Percentiles rank a stretch among this genome's conserved stretches.
Conservation (phyloP, 2,113 vertebrate genomes). For the Hipposideros armiger region DNA sequence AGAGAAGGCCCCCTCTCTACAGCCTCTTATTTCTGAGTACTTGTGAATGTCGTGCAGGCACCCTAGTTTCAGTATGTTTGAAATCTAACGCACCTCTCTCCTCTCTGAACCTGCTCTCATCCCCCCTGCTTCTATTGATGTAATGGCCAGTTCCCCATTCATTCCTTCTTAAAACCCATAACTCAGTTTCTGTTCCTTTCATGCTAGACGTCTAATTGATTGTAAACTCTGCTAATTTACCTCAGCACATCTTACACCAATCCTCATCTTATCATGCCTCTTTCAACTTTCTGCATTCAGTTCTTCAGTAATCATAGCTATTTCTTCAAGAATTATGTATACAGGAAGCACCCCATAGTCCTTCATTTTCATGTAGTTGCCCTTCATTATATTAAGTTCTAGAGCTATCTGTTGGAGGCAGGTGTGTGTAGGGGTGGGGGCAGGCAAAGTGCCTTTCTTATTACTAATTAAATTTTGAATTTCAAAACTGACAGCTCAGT, state of each 20-base stretch:
- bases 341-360: neutral
- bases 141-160: neutral
- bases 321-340: neutral
- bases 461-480: neutral
- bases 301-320: neutral
- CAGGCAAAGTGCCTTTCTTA: neutral
- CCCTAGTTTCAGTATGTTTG: neutral
- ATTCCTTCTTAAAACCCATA: neutral
- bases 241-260: neutral
- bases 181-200: neutral
- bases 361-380: neutral
- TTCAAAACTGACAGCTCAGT: neutral
- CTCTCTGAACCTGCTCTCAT: neutral
- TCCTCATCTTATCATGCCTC: neutral
- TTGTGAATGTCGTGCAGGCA: neutral
- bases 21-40: neutral
- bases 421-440: too few relatives aligned
- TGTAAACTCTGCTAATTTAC: neutral
- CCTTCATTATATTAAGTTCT: neutral
- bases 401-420: neutral
- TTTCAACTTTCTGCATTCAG: neutral
- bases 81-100: neutral
- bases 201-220: neutral
- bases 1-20: fast-evolving
- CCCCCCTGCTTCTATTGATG: neutral